Conservation (phyloP, 2,888 invertebrate species). For the Aphidius colemani region DNA sequence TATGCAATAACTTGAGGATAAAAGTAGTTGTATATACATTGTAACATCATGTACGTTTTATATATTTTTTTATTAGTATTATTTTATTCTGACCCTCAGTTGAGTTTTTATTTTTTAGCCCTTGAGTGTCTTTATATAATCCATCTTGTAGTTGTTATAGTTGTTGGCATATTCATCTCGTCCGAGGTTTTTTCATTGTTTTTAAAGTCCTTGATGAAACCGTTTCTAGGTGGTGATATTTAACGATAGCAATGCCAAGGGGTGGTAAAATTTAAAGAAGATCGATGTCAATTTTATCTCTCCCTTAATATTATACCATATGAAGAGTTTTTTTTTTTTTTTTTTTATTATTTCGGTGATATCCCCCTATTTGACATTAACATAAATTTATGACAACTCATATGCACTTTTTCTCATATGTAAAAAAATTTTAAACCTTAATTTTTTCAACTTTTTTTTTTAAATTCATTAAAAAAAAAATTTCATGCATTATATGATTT, state of each 20-base stretch:
- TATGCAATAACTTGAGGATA: too few species aligned
- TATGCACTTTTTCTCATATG: constrained; percentile 6
- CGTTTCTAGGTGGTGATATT: constrained; percentile 36
- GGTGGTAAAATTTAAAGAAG: constrained; percentile 20
- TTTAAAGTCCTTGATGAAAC: constrained; percentile 44
- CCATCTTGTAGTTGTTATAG: background rate
- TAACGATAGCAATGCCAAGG: constrained; percentile 29
- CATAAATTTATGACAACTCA: constrained; percentile 3
- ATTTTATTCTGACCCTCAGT: background rate
- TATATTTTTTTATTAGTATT: too few species aligned
- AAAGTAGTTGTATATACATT: too few species aligned
- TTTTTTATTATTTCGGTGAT: background rate
- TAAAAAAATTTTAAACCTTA: background rate
- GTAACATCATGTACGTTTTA: too few species aligned
- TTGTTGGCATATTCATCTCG: constrained; percentile 27
- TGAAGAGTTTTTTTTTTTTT: background rate
- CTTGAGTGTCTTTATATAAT: background rate
- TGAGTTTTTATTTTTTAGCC: background rate
- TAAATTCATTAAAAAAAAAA: too few species aligned
- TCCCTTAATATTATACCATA: background rate
- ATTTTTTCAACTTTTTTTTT: too few species aligned
- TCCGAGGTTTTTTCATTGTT: constrained; percentile 41
- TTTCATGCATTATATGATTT: too few species aligned
- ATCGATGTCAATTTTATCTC: constrained; percentile 18
- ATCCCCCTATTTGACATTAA: constrained; percentile 1